A percentile compares a stretch with the other conserved stretches of the same genome.
phyloP scores from a whole-genome alignment of 2,888 invertebrate species.

The Oeneis ivallda region DNA sequence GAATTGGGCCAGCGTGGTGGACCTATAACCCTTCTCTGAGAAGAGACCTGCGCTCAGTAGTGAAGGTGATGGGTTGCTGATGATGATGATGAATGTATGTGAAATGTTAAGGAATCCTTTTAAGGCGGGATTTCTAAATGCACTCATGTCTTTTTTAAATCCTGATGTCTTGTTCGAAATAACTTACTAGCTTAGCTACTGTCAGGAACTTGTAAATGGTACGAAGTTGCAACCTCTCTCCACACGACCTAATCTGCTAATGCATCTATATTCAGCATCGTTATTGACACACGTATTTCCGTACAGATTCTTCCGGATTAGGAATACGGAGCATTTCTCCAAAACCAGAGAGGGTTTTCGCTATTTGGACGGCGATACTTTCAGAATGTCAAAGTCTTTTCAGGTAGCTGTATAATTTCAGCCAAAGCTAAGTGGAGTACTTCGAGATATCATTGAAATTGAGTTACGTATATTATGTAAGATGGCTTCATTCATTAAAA shows the following conservation, averaged over 20 bases:
- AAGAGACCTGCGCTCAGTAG: no score
- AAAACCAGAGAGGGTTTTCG: neutral
- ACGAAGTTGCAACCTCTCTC: constrained; percentile 31
- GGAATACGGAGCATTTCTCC: neutral
- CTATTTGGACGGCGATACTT: neutral
- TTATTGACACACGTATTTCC: constrained; percentile 8
- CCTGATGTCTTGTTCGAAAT: no score
- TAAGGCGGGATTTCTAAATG: no score
- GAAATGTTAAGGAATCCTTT: no score
- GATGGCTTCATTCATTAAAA: no score
- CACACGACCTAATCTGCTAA: constrained; percentile 57
- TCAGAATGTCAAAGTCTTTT: neutral
- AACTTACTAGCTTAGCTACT: neutral
- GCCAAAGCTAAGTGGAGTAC: neutral
- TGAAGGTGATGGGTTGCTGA: no score
- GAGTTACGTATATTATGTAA: no score
- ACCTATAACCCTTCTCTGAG: no score
- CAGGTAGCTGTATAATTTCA: neutral
- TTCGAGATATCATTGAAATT: neutral
- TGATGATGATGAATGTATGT: no score
- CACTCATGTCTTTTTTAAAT: no score
- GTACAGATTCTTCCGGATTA: neutral
- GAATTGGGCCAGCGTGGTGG: no score
- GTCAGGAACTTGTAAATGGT: neutral
- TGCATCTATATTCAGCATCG: constrained; percentile 49